phyloP scores from a whole-genome alignment of 1,140 invertebrate genomes.

The Artemia franciscana region DNA sequence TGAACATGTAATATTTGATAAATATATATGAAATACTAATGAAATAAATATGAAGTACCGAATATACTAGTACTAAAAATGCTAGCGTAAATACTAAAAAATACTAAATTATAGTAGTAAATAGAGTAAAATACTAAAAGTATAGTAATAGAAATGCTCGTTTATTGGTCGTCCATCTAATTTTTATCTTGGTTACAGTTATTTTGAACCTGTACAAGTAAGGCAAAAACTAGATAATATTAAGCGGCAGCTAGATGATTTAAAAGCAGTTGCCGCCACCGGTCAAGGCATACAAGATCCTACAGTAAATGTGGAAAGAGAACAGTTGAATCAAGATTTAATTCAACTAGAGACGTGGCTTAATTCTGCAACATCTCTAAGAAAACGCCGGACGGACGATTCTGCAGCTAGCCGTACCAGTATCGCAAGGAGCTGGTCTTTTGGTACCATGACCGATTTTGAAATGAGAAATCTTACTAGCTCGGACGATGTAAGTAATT shows the following conservation, averaged over 20 bases:
- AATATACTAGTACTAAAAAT: too few relatives aligned
- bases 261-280: conserved; percentile 26
- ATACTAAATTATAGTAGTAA: too few relatives aligned
- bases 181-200: too few relatives aligned
- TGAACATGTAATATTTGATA: too few relatives aligned
- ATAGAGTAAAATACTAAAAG: too few relatives aligned
- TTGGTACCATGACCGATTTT: background rate
- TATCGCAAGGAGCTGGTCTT: background rate
- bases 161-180: too few relatives aligned
- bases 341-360: background rate
- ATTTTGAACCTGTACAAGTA: conserved; percentile 31
- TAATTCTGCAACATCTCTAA: background rate
- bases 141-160: too few relatives aligned
- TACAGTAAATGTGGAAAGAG: background rate
- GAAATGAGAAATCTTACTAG: background rate
- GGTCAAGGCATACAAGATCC: background rate
- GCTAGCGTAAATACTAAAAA: too few relatives aligned
- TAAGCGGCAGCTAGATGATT: conserved; percentile 36
- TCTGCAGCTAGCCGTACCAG: background rate
- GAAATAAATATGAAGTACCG: too few relatives aligned
- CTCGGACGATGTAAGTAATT: background rate
- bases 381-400: background rate
- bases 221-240: conserved; percentile 35
- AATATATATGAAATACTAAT: too few relatives aligned
- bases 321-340: background rate